Conservation (phyloP, 2,888 invertebrate genomes). For the Zygothrica quintamaculata region DNA sequence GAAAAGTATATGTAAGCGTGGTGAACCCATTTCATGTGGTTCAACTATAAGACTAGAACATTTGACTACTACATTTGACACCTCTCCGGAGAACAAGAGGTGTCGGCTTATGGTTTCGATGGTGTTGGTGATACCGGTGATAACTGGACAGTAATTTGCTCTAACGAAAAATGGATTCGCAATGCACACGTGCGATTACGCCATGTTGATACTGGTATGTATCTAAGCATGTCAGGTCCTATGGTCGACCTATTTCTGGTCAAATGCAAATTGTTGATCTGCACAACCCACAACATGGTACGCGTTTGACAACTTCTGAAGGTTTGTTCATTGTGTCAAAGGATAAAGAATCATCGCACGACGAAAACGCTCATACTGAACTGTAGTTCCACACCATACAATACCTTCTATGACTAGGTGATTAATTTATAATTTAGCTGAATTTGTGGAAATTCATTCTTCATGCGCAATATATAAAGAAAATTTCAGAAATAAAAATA, state of each 20-base stretch:
- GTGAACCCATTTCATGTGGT: conserved; percentile 95
- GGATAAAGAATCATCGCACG: conserved; percentile 88
- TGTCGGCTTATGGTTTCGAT: conserved; percentile 96
- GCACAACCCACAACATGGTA: conserved; percentile 89
- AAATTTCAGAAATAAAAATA: conserved; percentile 9
- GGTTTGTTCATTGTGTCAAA: conserved; percentile 96
- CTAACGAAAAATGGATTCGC: conserved; percentile 93
- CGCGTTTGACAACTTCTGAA: conserved; percentile 96
- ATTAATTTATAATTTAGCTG: conserved; percentile 55
- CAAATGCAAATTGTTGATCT: conserved; percentile 97
- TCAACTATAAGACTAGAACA: conserved; percentile 94
- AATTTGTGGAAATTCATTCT: conserved; percentile 36
- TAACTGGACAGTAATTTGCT: conserved; percentile 96
- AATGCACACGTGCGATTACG: conserved; percentile 92
- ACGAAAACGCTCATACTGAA: conserved; percentile 87
- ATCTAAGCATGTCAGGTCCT: conserved; percentile 94
- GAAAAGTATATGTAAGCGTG: conserved; percentile 91
- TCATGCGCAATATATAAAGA: conserved; percentile 15
- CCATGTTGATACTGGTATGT: conserved; percentile 96
- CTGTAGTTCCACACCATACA: conserved; percentile 83
- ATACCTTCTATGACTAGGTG: conserved; percentile 39
- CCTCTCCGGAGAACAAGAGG: conserved; percentile 96
- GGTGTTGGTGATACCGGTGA: conserved; percentile 95
- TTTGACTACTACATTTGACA: conserved; percentile 95
- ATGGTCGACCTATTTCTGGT: conserved; percentile 97